Percentiles rank a stretch among this genome's conserved stretches.
phyloP scores from a whole-genome alignment of 2,888 invertebrate genomes.

The Platypus cylindrus region DNA sequence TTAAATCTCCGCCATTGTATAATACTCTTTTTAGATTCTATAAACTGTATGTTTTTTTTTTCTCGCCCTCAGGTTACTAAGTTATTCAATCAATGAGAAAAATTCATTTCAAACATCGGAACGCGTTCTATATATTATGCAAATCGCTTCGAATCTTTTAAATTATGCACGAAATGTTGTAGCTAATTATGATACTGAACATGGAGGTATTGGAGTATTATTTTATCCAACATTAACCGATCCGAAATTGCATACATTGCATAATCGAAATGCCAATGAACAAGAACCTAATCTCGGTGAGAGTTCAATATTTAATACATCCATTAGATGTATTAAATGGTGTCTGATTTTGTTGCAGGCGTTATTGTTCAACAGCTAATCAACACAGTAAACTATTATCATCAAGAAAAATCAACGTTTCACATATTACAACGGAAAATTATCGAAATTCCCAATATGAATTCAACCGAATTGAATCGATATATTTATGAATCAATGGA shows the following conservation, averaged over 20 bases:
- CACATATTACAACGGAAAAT: constrained; percentile 39
- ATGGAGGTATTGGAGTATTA: constrained; percentile 40
- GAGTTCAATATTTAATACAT: neutral
- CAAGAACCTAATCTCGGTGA: constrained; percentile 36
- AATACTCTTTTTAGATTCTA: too few relatives aligned
- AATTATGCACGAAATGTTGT: constrained; percentile 57
- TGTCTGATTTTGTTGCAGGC: constrained; percentile 17
- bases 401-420: constrained; percentile 37
- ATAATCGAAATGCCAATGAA: constrained; percentile 23
- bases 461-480: constrained; percentile 42
- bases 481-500: constrained; percentile 31
- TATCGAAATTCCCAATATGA: constrained; percentile 40
- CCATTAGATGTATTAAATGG: neutral
- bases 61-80: constrained; percentile 31
- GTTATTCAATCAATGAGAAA: constrained; percentile 23
- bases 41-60: too few relatives aligned
- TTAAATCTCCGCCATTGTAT: too few relatives aligned
- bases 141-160: constrained; percentile 60
- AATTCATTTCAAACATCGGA: constrained; percentile 31
- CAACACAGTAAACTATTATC: constrained; percentile 42
- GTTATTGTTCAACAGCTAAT: constrained; percentile 43
- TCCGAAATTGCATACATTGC: constrained; percentile 23
- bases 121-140: constrained; percentile 36
- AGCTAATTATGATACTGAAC: constrained; percentile 42
- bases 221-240: constrained; percentile 41